Percentiles rank a stretch among this genome's conserved stretches.
Conservation (phyloP, 2,113 vertebrate genomes). For the Apodemus sylvaticus region DNA sequence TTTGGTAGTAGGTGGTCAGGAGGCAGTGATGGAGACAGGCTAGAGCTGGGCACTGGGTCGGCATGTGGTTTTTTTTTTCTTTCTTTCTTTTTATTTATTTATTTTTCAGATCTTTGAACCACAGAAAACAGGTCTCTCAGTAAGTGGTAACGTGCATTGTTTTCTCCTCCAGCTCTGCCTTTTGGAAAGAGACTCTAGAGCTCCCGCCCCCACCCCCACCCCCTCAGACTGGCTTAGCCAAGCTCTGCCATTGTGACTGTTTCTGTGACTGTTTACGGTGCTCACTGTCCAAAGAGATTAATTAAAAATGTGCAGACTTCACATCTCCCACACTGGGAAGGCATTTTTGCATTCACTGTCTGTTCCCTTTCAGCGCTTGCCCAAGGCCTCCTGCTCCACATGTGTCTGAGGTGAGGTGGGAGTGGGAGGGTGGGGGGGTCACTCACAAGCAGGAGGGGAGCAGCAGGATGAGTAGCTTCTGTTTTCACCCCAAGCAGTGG, state of each 20-base stretch:
- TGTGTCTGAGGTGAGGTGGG: not conserved
- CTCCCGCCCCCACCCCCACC: too few species aligned
- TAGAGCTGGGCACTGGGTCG: not conserved
- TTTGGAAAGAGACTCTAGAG: not conserved
- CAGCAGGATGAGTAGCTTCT: not conserved
- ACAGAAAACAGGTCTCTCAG: not conserved
- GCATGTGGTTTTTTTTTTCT: too few species aligned
- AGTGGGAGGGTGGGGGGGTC: too few species aligned
- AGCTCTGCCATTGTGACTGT: not conserved
- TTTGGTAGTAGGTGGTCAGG: accelerated
- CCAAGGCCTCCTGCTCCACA: too few species aligned
- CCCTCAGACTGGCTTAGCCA: not conserved
- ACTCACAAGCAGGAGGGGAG: not conserved
- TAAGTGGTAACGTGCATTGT: too few species aligned
- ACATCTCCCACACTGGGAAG: too few species aligned
- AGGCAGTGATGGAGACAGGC: not conserved
- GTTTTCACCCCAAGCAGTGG: not conserved
- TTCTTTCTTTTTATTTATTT: too few species aligned
- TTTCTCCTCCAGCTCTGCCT: not conserved
- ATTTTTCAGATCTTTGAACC: not conserved
- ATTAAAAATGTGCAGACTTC: not conserved
- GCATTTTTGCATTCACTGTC: too few species aligned
- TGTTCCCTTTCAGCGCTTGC: not conserved
- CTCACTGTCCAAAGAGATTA: not conserved
- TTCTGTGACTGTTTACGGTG: not conserved